phyloP scores from a whole-genome alignment of 2,113 vertebrate species.

The Archilochus colubris region DNA sequence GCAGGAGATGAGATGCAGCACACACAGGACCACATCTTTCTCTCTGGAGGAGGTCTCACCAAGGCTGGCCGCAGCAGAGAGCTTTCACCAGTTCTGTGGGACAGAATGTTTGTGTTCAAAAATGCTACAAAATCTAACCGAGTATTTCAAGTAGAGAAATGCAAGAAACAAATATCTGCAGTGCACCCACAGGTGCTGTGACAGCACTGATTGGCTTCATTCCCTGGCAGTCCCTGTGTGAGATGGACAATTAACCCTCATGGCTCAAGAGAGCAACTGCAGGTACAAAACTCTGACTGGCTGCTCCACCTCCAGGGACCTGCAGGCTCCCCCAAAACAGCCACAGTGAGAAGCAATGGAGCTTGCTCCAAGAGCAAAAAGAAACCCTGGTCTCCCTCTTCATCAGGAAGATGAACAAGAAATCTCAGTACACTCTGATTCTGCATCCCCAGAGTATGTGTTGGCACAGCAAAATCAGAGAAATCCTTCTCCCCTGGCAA shows the following conservation, averaged over 20 bases:
- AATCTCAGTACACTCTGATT: neutral
- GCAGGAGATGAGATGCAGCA: neutral
- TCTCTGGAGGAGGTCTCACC: neutral
- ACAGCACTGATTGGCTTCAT: neutral
- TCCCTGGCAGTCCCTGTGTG: neutral
- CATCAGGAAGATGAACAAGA: neutral
- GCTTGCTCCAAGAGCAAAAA: neutral
- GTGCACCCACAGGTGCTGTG: neutral
- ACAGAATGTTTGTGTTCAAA: neutral
- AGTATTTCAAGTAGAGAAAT: neutral
- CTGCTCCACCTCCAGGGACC: neutral
- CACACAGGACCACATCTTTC: neutral
- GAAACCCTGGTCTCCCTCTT: neutral
- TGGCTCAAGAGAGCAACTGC: accelerated
- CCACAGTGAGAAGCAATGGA: accelerated
- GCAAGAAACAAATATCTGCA: neutral
- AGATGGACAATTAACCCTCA: neutral
- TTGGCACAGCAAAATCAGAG: neutral
- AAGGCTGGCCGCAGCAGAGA: neutral
- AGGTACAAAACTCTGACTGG: accelerated
- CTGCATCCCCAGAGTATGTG: neutral
- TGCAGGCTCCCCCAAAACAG: accelerated
- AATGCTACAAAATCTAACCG: neutral
- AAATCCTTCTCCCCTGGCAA: neutral
- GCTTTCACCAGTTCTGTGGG: neutral